Evolutionary conservation across 2,797 vertebrate species (phyloP).

Genomic region (Coccyzus lansbergi): DNA sequence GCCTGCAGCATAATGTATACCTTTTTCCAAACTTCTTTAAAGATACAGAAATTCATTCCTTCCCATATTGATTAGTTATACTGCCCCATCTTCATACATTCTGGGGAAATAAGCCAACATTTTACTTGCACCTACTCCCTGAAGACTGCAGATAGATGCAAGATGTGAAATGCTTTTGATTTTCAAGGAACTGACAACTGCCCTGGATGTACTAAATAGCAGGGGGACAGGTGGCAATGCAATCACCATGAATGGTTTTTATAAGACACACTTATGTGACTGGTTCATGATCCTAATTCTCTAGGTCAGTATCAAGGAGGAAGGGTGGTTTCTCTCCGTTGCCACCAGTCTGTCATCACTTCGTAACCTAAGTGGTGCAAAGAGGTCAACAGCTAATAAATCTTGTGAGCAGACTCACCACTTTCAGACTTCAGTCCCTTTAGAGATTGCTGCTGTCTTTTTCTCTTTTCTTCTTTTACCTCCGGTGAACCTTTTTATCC

Average conservation of each 20-base stretch:
- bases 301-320: slow-evolving; percentile 28
- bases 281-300: slow-evolving; percentile 48
- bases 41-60: neutral
- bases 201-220: slow-evolving; percentile 25
- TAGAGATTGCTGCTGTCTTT: neutral
- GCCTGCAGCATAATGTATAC: neutral
- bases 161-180: neutral
- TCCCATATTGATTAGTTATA: neutral
- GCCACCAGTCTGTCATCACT: neutral
- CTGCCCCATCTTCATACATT: neutral
- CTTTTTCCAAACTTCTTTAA: neutral
- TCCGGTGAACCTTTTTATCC: neutral
- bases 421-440: slow-evolving; percentile 10
- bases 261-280: neutral
- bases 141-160: neutral
- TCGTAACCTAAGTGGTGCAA: slow-evolving; percentile 32
- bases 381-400: slow-evolving; percentile 57
- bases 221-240: neutral
- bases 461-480: neutral
- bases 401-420: slow-evolving; percentile 18
- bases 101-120: neutral
- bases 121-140: neutral
- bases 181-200: slow-evolving; percentile 16
- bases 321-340: slow-evolving; percentile 9
- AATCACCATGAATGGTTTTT: neutral